phyloP scores from a whole-genome alignment of 37 sponge, comb jelly and placozoan species.

The Spongilla lacustris region DNA sequence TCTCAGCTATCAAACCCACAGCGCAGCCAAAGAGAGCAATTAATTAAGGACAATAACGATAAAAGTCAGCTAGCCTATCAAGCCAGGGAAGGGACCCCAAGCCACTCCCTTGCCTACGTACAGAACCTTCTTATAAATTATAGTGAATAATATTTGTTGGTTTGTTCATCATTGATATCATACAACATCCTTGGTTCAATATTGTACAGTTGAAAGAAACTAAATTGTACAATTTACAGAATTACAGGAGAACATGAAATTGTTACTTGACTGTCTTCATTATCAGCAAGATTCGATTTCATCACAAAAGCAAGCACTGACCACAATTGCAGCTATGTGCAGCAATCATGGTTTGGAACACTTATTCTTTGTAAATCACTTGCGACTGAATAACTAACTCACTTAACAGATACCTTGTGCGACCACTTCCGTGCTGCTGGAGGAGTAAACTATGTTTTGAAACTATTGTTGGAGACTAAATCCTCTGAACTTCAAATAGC shows the following conservation, averaged over 20 bases:
- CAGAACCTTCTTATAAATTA: no score
- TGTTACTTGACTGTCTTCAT: conserved; percentile 56
- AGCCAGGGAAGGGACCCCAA: no score
- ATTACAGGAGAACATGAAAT: conserved; percentile 29
- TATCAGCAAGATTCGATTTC: conserved; percentile 15
- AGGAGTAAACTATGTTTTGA: conserved; percentile 15
- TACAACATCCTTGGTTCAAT: no score
- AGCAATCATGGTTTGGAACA: background rate
- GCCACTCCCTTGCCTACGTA: no score
- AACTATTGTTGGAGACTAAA: conserved; percentile 12
- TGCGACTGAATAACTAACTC: background rate
- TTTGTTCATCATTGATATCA: no score
- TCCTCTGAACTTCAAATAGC: conserved; percentile 19
- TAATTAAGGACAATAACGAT: no score
- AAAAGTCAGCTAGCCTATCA: no score
- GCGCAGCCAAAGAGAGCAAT: no score
- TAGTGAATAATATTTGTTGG: no score
- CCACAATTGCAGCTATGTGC: conserved; percentile 72
- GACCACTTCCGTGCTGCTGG: conserved; percentile 27
- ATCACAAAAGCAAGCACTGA: conserved; percentile 53
- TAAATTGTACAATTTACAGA: no score
- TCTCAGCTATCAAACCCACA: no score
- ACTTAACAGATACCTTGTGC: background rate
- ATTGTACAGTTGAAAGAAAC: no score
- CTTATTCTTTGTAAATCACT: background rate